Base-by-base conservation (phyloP, 2,113 vertebrate genomes). In the Eulemur macaco region DNA sequence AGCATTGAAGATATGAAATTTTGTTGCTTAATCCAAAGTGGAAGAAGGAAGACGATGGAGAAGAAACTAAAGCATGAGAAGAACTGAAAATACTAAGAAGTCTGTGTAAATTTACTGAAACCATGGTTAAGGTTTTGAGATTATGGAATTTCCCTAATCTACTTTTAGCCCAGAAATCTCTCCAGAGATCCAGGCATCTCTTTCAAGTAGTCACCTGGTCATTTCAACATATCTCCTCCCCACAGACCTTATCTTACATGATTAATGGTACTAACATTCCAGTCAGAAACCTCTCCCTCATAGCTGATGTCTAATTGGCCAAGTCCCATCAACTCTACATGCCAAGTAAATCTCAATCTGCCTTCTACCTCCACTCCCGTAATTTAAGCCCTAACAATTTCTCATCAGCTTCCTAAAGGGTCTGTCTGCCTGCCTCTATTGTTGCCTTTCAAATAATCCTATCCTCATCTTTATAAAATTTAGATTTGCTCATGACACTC, bases 181-280 rank as follows among this genome's bases (percentile, higher is more conserved):
- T 85, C 18, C 92, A 91, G 94, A 94, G 10, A 91, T 47, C 17
- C 77, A 95, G 84, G 25, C n/a, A 42, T 39, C 12, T 95, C 81
- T 86, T 95, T 85, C 85, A 37, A 85, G 77, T 37, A 74, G 45
- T 81, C 77, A 86, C 27, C 37, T 47, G n/a, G 84, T 69, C 60
- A 54, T 86, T 50, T 76, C 27, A 54, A 7, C 31, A 1, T 69
- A 74, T 93, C 58, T 93, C 42, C 71, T 90, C 82, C 58, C 52
- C 63, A 76, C 85, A 54, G n/a, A 78, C n/a, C 47, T 96, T 96
- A 96, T 97, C 96, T 94, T 88, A 3, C 45, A 63, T 97, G 93
- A 96, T 97, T 95, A 96, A 97, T 97, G 93, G 81, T n/a, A 82
- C 39, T 87, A 92, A 54, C 88, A 98, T 97, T 96, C 93, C 96